phyloP scores from a whole-genome alignment of 2,888 invertebrate species.

The Terebella lapidaria region DNA sequence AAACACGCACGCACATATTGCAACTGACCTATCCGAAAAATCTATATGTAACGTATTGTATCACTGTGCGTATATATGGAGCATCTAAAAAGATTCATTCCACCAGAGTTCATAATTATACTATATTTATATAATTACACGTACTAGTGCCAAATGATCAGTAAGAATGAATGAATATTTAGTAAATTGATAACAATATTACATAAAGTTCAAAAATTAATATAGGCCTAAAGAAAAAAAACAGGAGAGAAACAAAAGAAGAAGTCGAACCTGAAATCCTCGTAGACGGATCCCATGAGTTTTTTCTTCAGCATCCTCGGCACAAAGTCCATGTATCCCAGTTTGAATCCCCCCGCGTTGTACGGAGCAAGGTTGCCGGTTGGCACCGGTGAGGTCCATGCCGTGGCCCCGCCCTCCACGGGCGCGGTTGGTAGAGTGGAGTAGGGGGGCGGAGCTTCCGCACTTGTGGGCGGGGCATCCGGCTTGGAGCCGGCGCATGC shows the following conservation, averaged over 20 bases:
- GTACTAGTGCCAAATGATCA: too few species aligned
- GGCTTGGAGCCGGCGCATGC: not conserved
- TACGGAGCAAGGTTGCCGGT: constrained; percentile 8
- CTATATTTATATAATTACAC: too few species aligned
- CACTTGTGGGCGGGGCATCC: not conserved
- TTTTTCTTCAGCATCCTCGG: constrained; percentile 20
- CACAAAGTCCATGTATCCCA: constrained; percentile 28
- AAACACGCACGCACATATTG: not conserved
- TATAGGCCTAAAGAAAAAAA: too few species aligned
- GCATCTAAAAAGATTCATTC: too few species aligned
- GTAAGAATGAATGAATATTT: too few species aligned
- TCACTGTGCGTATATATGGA: too few species aligned
- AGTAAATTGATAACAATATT: too few species aligned
- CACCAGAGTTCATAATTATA: too few species aligned
- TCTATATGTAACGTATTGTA: too few species aligned
- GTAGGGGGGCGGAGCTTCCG: constrained; percentile 26
- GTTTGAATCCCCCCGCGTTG: constrained; percentile 14
- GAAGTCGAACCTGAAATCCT: constrained; percentile 23
- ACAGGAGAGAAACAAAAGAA: too few species aligned
- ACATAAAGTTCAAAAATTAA: too few species aligned
- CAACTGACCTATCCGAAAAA: too few species aligned
- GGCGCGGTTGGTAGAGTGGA: constrained; percentile 20
- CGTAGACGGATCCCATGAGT: constrained; percentile 23
- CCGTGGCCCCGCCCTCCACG: not conserved
- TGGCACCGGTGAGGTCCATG: constrained; percentile 2